These are phyloP conservation scores for Lycophotia porphyrea DNA, from an alignment of 2,888 invertebrate species.

Conservation along the genomic window DNA sequence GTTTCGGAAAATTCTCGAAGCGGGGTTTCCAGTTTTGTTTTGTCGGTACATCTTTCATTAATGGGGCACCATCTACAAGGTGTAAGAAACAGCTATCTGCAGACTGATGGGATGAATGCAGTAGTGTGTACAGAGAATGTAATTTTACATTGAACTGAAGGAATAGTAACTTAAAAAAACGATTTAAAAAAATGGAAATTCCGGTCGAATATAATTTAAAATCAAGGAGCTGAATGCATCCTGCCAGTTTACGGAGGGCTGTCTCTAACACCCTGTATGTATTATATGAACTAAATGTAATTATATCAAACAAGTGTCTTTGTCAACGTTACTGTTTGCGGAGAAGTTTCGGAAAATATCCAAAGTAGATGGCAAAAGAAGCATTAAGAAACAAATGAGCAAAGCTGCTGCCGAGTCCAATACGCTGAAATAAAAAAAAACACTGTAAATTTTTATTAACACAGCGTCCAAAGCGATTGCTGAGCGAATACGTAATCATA, in stretches of 20 bases:
- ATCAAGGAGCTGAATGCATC: too few species aligned
- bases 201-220: too few species aligned
- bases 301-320: not conserved
- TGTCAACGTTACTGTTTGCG: conserved; percentile 69
- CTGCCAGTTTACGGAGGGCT: too few species aligned
- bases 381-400: conserved; percentile 75
- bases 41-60: not conserved
- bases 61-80: not conserved
- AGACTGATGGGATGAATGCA: too few species aligned
- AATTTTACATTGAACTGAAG: too few species aligned
- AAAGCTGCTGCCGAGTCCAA: conserved; percentile 79
- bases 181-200: too few species aligned
- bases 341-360: conserved; percentile 74
- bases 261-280: too few species aligned
- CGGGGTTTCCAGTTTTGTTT: too few species aligned
- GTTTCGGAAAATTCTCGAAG: too few species aligned
- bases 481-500: not conserved
- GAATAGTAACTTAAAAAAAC: too few species aligned
- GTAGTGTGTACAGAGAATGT: too few species aligned
- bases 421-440: conserved; percentile 72
- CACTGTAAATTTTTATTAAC: not conserved
- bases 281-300: not conserved
- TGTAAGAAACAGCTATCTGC: too few species aligned
- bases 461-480: not conserved
- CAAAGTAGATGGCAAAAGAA: conserved; percentile 76